Evolutionary conservation across 2,113 vertebrate genomes (phyloP), one percentile per base, ranked within the genome.

Genomic region (Pimephales promelas): DNA sequence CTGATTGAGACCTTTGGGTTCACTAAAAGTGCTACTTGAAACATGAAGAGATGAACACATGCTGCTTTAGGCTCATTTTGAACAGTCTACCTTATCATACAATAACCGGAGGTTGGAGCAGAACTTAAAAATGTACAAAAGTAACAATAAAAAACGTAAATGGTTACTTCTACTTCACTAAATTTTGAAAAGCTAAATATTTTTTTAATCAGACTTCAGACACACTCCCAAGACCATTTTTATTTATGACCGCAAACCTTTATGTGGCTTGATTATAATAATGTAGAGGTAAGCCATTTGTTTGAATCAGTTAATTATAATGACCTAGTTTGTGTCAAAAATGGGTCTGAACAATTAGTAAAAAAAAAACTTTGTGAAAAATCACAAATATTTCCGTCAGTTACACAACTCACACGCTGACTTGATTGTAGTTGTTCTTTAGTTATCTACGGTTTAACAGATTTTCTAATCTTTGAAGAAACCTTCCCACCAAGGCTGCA

Each of bases 1-100:
- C 34, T 57, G 75, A 40, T 40, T 59, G 11, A 77, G 52, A 40
- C 10, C 72, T 56, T 72, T 72, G 74, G 52, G 74, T 56, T 76
- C 74, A 40, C 11, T 14, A 36, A n/a, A 57, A 76, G 40, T 36
- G 18, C 49, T 28, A 2, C 54, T 59, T n/a, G 54, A 77, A 77
- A 77, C 28, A 77, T 77, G 16, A 56, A 71, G 68, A 71, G 72
- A 20, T 18, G 2, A 54, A 54, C 47, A 31, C 18, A 54, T 49
- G 47, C 47, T 49, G 8, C 7, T n/a, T 57, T 57, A 20, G 10
- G n/a, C 3, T 73, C 0, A 28, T 24, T 49, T 64, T 18, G 61
- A 31, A 64, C 13, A 6, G 22, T 20, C 71, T 28, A 4, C n/a
- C 24, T 52, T 4, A 10, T n/a, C 45, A 28, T 31, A 16, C 26